These are phyloP conservation scores for Struthidea cinerea DNA, from an alignment of 2,113 vertebrate species.

Conservation along the genomic window DNA sequence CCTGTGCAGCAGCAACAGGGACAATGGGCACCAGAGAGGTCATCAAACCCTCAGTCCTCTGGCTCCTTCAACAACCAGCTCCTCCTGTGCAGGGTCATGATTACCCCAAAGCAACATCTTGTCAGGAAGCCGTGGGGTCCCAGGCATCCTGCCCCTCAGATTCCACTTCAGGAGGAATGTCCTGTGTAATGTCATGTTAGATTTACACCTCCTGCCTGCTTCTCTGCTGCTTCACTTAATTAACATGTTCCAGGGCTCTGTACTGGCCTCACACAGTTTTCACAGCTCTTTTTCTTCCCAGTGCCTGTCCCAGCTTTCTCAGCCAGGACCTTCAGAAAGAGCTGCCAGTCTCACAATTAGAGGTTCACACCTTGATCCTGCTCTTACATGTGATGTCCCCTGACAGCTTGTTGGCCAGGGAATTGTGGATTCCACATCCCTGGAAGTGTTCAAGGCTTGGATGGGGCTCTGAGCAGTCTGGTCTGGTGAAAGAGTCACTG, in stretches of 20 bases:
- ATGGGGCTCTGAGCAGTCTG: background rate
- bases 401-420: background rate
- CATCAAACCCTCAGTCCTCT: background rate
- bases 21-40: background rate
- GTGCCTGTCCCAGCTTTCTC: background rate
- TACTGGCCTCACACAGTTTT: background rate
- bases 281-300: background rate
- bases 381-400: accelerated
- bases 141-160: background rate
- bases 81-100: background rate
- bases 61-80: background rate
- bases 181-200: background rate
- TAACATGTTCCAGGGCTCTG: background rate
- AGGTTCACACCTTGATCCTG: background rate
- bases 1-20: background rate
- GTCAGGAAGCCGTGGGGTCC: background rate
- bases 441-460: background rate
- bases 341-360: background rate
- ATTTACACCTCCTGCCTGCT: background rate
- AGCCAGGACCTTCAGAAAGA: background rate
- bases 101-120: background rate
- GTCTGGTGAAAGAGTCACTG: background rate
- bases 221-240: background rate
- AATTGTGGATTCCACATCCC: background rate
- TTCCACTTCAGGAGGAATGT: background rate